These are phyloP conservation scores for Halictus quadricinctus DNA, from an alignment of 2,888 invertebrate genomes.

Conservation along the genomic window DNA sequence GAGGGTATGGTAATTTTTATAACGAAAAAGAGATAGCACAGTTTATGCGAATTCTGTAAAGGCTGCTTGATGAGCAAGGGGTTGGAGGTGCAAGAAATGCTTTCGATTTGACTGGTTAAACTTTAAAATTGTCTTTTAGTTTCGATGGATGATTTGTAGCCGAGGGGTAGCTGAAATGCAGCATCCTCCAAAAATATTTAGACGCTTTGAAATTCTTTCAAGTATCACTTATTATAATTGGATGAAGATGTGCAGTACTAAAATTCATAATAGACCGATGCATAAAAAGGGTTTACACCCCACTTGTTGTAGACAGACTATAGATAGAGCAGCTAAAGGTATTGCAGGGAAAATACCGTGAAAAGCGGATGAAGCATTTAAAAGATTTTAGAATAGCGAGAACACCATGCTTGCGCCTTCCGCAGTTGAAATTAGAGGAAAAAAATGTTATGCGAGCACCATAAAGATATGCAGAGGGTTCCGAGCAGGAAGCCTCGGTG, in stretches of 20 bases:
- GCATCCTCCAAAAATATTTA: neutral
- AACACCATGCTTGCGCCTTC: neutral
- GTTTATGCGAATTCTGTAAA: neutral
- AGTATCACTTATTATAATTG: neutral
- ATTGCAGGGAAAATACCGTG: neutral
- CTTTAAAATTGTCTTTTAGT: neutral
- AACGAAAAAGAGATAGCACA: neutral
- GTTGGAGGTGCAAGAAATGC: neutral
- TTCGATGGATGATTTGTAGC: too few species aligned
- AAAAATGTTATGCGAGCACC: neutral
- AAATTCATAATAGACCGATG: neutral
- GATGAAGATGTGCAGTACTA: neutral
- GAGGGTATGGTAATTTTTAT: neutral
- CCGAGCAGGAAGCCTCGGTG: neutral
- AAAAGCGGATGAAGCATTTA: neutral
- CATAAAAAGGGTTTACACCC: neutral
- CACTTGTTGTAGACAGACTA: neutral
- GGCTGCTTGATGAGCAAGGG: neutral
- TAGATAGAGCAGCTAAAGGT: neutral
- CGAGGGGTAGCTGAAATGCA: too few species aligned
- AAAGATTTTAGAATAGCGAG: neutral
- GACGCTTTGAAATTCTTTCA: neutral
- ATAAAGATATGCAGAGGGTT: neutral
- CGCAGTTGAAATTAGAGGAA: neutral
- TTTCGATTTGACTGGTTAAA: neutral